Conservation (phyloP, 2,797 vertebrate species). For the Graptemys geographica region DNA sequence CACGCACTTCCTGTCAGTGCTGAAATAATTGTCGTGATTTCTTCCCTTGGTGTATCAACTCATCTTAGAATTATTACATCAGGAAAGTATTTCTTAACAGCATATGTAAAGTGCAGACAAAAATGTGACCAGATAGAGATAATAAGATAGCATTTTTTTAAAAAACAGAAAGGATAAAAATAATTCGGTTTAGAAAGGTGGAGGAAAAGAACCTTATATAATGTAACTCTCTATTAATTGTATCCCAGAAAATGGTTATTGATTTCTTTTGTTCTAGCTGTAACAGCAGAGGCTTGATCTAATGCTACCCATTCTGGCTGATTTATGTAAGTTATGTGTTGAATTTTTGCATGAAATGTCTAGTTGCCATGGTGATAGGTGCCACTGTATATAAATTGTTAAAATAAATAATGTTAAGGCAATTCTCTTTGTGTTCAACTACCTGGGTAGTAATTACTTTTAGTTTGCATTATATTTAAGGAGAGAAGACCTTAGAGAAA, state of each 20-base stretch:
- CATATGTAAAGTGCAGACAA: slow-evolving; percentile 51
- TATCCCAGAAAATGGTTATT: not conserved
- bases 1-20: slow-evolving; percentile 29
- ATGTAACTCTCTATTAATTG: slow-evolving; percentile 14
- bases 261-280: slow-evolving; percentile 33
- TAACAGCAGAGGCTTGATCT: slow-evolving; percentile 7
- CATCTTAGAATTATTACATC: slow-evolving; percentile 25
- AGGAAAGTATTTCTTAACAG: slow-evolving; percentile 32
- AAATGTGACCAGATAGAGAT: slow-evolving; percentile 42
- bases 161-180: slow-evolving; percentile 6
- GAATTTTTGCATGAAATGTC: slow-evolving; percentile 55
- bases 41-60: slow-evolving; percentile 36
- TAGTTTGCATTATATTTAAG: slow-evolving; percentile 48
- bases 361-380: slow-evolving; percentile 71
- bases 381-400: slow-evolving; percentile 50
- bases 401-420: slow-evolving; percentile 55
- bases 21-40: slow-evolving; percentile 60
- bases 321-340: slow-evolving; percentile 60
- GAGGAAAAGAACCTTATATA: slow-evolving; percentile 29
- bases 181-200: slow-evolving; percentile 43
- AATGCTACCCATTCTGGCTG: not conserved
- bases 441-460: slow-evolving; percentile 24
- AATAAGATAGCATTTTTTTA: slow-evolving; percentile 16
- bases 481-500: slow-evolving; percentile 28
- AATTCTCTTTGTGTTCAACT: slow-evolving; percentile 41